Percentiles rank a stretch among this genome's conserved stretches.
Conservation (phyloP, 2,797 vertebrate species). For the Trichosurus vulpecula region DNA sequence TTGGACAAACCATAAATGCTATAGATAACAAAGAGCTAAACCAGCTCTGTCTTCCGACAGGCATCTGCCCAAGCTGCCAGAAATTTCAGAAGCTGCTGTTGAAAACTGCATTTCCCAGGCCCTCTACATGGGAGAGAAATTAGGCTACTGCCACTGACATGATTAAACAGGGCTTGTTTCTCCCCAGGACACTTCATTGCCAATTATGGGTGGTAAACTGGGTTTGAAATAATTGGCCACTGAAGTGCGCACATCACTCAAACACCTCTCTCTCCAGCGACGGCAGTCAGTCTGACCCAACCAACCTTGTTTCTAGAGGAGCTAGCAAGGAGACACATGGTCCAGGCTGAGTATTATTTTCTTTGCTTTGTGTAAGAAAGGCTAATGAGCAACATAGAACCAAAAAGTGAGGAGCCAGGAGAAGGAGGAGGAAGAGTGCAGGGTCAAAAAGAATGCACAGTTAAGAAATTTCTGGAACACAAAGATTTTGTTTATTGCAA, state of each 20-base stretch:
- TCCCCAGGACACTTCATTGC: not conserved
- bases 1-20: not conserved
- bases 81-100: not conserved
- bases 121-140: not conserved
- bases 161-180: slow-evolving; percentile 43
- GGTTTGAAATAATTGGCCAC: slow-evolving; percentile 61
- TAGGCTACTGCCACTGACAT: slow-evolving; percentile 31
- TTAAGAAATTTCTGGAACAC: not conserved
- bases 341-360: slow-evolving; percentile 53
- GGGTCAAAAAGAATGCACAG: not conserved
- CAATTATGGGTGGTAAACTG: slow-evolving; percentile 15
- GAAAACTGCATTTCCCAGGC: not conserved
- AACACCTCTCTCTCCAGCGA: slow-evolving; percentile 46
- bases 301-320: slow-evolving; percentile 58
- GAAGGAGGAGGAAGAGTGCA: slow-evolving; percentile 7
- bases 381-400: slow-evolving; percentile 61
- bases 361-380: slow-evolving; percentile 48
- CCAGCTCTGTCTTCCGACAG: not conserved
- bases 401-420: slow-evolving; percentile 32
- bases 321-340: slow-evolving; percentile 56
- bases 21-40: not conserved
- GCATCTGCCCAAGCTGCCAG: not conserved
- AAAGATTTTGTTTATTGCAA: slow-evolving; percentile 24
- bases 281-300: slow-evolving; percentile 60
- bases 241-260: slow-evolving; percentile 42